A percentile compares a stretch with the other conserved stretches of the same genome.
phyloP scores from a whole-genome alignment of 2,113 vertebrate genomes.

The Pluvialis apricaria region DNA sequence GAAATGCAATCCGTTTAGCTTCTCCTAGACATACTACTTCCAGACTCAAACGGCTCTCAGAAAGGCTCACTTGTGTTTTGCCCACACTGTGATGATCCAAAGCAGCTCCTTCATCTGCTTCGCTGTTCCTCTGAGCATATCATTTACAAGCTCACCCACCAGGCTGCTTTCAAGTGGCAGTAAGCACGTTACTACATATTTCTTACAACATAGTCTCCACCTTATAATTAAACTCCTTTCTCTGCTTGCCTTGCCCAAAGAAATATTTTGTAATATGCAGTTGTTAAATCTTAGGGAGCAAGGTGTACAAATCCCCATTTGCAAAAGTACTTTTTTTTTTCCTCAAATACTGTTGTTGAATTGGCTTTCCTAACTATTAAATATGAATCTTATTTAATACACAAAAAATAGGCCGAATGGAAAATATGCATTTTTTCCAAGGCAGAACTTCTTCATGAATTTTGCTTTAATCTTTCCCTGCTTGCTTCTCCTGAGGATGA shows the following conservation, averaged over 20 bases:
- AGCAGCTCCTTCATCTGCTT: background rate
- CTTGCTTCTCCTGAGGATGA: background rate
- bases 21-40: background rate
- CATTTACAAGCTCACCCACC: background rate
- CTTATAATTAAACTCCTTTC: background rate
- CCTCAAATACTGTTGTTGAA: background rate
- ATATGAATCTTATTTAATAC: background rate
- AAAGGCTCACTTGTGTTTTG: background rate
- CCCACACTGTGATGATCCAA: background rate
- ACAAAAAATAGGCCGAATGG: background rate
- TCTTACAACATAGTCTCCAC: background rate
- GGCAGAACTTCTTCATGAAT: background rate
- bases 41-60: background rate
- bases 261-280: background rate
- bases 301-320: background rate
- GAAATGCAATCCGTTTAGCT: background rate
- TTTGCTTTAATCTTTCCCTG: background rate
- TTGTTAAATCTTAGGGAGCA: background rate
- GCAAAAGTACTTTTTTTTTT: background rate
- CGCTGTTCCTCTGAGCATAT: accelerated
- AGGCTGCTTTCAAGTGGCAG: background rate
- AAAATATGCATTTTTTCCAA: background rate
- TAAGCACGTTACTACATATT: background rate
- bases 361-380: background rate
- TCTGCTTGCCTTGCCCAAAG: background rate